Percentiles rank a stretch among this genome's conserved stretches.
Conservation (phyloP, 23 tunicate genomes). For the Pegea sp. region DNA sequence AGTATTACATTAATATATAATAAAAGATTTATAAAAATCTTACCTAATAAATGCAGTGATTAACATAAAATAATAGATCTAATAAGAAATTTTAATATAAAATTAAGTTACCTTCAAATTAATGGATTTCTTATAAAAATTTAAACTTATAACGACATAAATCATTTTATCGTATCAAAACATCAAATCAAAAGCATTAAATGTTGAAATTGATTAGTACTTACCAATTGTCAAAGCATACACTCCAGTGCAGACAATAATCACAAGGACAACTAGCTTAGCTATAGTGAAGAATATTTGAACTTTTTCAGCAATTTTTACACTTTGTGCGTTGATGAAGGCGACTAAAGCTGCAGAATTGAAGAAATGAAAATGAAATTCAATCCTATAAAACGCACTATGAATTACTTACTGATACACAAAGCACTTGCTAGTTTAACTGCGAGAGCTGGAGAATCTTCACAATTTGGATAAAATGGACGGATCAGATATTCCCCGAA, state of each 20-base stretch:
- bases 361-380: not conserved
- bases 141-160: too few relatives aligned
- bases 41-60: not conserved
- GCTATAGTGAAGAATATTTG: slow-evolving; percentile 64
- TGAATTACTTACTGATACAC: slow-evolving; percentile 72
- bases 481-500: slow-evolving; percentile 76
- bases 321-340: slow-evolving; percentile 73
- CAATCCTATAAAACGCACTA: too few relatives aligned
- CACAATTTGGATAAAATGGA: slow-evolving; percentile 56
- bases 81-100: too few relatives aligned
- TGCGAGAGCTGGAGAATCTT: slow-evolving; percentile 24
- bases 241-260: slow-evolving; percentile 23
- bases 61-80: not conserved
- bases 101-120: too few relatives aligned
- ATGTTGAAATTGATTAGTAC: too few relatives aligned
- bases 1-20: too few relatives aligned
- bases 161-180: too few relatives aligned
- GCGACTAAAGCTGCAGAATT: slow-evolving; percentile 37
- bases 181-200: too few relatives aligned
- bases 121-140: too few relatives aligned
- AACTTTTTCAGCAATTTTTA: slow-evolving; percentile 37
- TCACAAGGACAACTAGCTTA: slow-evolving; percentile 24
- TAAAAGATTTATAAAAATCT: too few relatives aligned
- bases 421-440: slow-evolving; percentile 44
- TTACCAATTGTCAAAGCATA: slow-evolving; percentile 33